Evolutionary conservation across 2,797 vertebrate genomes (phyloP).

Genomic region (Gephyroberyx darwinii): DNA sequence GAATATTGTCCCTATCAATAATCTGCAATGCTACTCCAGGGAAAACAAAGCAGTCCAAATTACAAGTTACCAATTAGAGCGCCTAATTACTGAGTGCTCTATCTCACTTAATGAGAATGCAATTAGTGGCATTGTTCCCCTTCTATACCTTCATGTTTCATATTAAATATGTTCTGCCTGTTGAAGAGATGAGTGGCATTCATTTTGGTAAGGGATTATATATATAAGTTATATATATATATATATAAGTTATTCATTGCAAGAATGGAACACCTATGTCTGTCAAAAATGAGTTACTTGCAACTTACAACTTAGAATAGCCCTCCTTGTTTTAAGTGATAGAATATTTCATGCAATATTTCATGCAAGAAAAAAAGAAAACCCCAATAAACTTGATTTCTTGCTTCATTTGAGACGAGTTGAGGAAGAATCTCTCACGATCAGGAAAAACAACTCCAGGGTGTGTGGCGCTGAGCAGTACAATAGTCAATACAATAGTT

Average conservation of each 20-base stretch:
- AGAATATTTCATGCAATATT: no score
- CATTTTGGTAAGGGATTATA: no score
- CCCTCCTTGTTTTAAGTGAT: no score
- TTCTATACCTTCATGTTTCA: neutral
- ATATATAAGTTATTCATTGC: no score
- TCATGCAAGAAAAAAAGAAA: no score
- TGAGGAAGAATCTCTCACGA: neutral
- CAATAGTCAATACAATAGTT: no score
- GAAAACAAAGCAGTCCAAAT: slow-evolving; percentile 26
- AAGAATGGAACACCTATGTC: no score
- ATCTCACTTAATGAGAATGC: neutral
- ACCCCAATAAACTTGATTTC: no score
- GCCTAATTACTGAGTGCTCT: neutral
- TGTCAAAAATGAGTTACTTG: no score
- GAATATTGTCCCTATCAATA: neutral
- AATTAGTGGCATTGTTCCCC: neutral
- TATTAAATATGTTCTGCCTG: neutral
- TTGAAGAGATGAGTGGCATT: neutral
- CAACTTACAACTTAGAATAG: no score
- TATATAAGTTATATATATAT: no score
- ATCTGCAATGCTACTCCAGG: slow-evolving; percentile 7
- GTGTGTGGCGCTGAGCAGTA: neutral
- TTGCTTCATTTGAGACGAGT: no score
- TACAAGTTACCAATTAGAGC: neutral
- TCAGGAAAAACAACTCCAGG: neutral